Conservation (phyloP, 2,113 vertebrate genomes). For the Anoplopoma fimbria region DNA sequence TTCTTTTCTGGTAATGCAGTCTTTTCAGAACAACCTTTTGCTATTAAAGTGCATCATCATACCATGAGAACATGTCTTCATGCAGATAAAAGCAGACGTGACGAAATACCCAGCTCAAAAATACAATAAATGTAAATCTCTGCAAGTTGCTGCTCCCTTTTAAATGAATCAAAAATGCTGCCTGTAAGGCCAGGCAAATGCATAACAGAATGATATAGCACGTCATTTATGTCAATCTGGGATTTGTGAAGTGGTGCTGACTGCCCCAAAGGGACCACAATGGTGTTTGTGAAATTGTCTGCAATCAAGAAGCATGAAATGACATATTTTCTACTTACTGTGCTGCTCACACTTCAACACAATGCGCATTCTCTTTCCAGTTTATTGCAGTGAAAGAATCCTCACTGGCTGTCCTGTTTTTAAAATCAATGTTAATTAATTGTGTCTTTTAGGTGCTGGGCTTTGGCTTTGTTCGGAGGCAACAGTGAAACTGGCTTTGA, state of each 20-base stretch:
- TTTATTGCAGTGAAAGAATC: neutral
- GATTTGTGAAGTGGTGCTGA: slow-evolving; percentile 5
- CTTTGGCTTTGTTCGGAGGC: slow-evolving; percentile 93
- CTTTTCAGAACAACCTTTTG: neutral
- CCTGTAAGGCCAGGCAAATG: neutral
- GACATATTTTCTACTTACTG: slow-evolving; percentile 17
- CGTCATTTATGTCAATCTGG: slow-evolving; percentile 21
- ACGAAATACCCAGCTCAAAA: slow-evolving; percentile 6
- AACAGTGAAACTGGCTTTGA: slow-evolving; percentile 97
- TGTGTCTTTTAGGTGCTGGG: slow-evolving; percentile 89
- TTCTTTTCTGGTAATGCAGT: neutral
- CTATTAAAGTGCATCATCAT: neutral
- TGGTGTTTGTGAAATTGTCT: neutral
- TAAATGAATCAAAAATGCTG: slow-evolving; percentile 26
- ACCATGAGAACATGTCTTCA: slow-evolving; percentile 1
- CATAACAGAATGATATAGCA: neutral
- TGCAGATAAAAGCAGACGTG: slow-evolving; percentile 37
- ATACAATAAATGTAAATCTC: too few species aligned
- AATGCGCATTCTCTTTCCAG: slow-evolving; percentile 11
- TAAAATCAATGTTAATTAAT: neutral
- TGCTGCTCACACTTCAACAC: slow-evolving; percentile 2
- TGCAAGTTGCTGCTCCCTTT: slow-evolving; percentile 24
- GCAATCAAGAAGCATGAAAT: slow-evolving; percentile 21
- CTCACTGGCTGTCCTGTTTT: neutral
- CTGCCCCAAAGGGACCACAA: neutral